A percentile compares a stretch with the other conserved stretches of the same genome.
Conservation (phyloP, 2,888 invertebrate genomes). For the Rhingia campestris region DNA sequence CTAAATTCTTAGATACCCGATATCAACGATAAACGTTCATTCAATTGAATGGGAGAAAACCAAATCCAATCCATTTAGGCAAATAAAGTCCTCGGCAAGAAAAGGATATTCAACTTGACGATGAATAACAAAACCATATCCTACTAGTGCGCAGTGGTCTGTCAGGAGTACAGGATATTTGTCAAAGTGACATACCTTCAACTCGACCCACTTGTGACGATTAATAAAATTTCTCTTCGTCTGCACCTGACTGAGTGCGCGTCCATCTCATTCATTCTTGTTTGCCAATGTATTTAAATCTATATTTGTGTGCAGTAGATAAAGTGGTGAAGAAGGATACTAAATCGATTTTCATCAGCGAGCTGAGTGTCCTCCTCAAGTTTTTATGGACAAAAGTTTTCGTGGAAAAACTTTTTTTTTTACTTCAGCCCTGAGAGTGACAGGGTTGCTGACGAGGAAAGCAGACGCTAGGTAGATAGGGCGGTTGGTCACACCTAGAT, state of each 20-base stretch:
- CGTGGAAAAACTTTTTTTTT: slow-evolving; percentile 7
- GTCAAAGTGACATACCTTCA: slow-evolving; percentile 42
- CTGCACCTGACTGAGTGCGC: neutral
- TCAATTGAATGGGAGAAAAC: neutral
- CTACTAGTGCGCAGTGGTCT: neutral
- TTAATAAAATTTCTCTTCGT: slow-evolving; percentile 34
- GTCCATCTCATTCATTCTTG: neutral
- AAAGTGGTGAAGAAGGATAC: slow-evolving; percentile 29
- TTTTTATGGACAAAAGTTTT: slow-evolving; percentile 40
- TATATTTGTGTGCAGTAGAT: slow-evolving; percentile 19
- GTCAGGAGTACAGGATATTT: neutral
- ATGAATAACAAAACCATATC: slow-evolving; percentile 2
- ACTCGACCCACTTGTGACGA: slow-evolving; percentile 27
- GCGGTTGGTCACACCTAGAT: neutral
- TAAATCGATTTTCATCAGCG: slow-evolving; percentile 54
- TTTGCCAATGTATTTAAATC: neutral
- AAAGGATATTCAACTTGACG: slow-evolving; percentile 16
- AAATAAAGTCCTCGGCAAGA: neutral
- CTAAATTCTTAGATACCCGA: neutral
- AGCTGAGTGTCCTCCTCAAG: neutral
- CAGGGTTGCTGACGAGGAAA: neutral
- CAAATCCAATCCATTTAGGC: slow-evolving; percentile 29
- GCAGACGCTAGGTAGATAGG: neutral
- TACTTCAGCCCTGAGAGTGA: neutral
- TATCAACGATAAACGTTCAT: too few relatives aligned